Conservation (phyloP, 2,113 vertebrate species). For the Galeopterus variegatus region DNA sequence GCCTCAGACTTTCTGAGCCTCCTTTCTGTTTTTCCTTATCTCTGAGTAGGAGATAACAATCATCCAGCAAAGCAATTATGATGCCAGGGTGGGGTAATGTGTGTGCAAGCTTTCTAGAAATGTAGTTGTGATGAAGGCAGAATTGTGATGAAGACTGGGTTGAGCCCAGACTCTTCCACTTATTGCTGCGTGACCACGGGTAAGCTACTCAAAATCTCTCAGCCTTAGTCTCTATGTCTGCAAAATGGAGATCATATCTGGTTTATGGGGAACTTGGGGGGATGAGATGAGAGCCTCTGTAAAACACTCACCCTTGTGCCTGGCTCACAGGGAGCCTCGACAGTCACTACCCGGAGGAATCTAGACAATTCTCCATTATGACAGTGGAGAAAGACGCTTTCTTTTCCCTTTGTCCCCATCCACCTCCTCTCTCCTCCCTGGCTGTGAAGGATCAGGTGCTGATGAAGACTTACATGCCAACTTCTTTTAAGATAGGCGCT, state of each 20-base stretch:
- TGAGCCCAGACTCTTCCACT: not conserved
- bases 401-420: not conserved
- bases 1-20: not conserved
- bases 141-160: no score
- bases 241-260: not conserved
- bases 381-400: not conserved
- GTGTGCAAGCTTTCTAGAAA: constrained; percentile 59
- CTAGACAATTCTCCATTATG: not conserved
- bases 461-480: constrained; percentile 94
- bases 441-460: not conserved
- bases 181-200: not conserved
- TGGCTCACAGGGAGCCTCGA: not conserved
- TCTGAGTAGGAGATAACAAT: not conserved
- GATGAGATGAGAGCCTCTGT: not conserved
- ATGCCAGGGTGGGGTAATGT: not conserved
- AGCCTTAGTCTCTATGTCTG: not conserved
- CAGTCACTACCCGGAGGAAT: not conserved
- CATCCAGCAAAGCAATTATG: not conserved
- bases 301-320: not conserved
- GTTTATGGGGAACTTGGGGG: not conserved
- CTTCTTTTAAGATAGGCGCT: constrained; percentile 95
- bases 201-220: not conserved
- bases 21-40: not conserved
- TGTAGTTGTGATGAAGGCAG: constrained; percentile 38
- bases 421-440: not conserved